Evolutionary conservation across 2,888 invertebrate genomes (phyloP).

Genomic region (Parnassius orleans): DNA sequence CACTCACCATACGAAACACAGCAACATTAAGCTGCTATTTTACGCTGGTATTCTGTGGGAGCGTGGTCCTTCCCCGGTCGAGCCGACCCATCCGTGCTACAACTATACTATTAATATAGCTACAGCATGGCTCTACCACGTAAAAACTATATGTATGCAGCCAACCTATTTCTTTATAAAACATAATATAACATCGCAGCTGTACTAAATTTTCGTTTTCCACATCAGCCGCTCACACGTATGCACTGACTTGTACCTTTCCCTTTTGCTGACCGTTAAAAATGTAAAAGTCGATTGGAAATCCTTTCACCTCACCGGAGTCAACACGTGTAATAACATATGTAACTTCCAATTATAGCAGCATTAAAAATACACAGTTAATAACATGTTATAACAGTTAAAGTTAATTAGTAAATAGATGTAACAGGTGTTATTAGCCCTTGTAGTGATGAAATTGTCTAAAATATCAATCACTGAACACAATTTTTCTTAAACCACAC

Average conservation of each 20-base stretch:
- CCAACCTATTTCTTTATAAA: too few relatives aligned
- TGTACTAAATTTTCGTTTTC: constrained; percentile 35
- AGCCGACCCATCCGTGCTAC: too few relatives aligned
- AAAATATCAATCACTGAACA: constrained; percentile 3
- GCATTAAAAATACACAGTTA: constrained; percentile 5
- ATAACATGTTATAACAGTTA: constrained; percentile 11
- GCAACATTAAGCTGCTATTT: too few relatives aligned
- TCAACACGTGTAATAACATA: constrained; percentile 12
- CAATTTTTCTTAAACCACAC: not conserved
- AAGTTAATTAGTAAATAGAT: constrained; percentile 1
- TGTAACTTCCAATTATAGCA: constrained; percentile 9
- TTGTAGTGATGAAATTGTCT: constrained; percentile 3
- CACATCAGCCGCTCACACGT: constrained; percentile 30
- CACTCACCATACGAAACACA: too few relatives aligned
- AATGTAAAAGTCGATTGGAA: constrained; percentile 30
- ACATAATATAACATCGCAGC: constrained; percentile 10
- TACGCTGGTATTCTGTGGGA: too few relatives aligned
- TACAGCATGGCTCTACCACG: too few relatives aligned
- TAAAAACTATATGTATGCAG: too few relatives aligned
- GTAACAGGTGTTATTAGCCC: constrained; percentile 6
- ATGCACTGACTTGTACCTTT: constrained; percentile 43
- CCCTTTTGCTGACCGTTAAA: constrained; percentile 37
- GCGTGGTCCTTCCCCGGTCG: too few relatives aligned
- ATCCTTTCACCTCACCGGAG: constrained; percentile 38
- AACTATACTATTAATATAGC: too few relatives aligned